Conservation (phyloP, 2,113 vertebrate genomes). For the Syngnathus typhle region DNA sequence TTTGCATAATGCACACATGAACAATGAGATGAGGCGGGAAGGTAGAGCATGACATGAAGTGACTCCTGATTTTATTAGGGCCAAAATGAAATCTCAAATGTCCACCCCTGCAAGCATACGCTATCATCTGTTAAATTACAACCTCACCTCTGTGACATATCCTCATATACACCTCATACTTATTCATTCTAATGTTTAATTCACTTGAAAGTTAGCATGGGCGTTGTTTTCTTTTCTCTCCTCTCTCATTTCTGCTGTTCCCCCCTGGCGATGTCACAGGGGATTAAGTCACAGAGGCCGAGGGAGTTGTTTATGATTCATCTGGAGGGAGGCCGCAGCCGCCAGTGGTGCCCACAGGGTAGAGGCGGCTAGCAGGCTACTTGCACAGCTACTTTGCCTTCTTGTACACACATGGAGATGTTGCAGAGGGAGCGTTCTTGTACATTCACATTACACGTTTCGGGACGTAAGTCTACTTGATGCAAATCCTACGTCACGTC, state of each 20-base stretch:
- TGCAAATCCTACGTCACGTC: conserved; percentile 16
- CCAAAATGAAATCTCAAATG: conserved; percentile 30
- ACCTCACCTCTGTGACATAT: conserved; percentile 35
- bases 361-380: conserved; percentile 34
- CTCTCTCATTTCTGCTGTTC: conserved; percentile 32
- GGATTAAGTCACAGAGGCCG: conserved; percentile 57
- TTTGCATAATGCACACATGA: conserved; percentile 51
- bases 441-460: conserved; percentile 17
- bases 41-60: conserved; percentile 34
- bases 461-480: conserved; percentile 11
- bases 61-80: conserved; percentile 30
- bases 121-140: conserved; percentile 52
- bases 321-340: conserved; percentile 45
- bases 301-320: conserved; percentile 60
- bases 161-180: conserved; percentile 54
- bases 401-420: conserved; percentile 28
- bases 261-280: conserved; percentile 60
- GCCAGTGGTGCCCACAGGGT: conserved; percentile 42
- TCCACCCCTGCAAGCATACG: conserved; percentile 20
- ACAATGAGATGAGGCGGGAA: conserved; percentile 22
- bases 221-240: conserved; percentile 47
- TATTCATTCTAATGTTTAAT: conserved; percentile 63
- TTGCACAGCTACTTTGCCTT: conserved; percentile 24
- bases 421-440: conserved; percentile 12
- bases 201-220: conserved; percentile 57